Percentiles rank a stretch among this genome's conserved stretches.
Evolutionary conservation across 2,113 vertebrate genomes (phyloP).

Genomic region (Melanerpes aurifrons): DNA sequence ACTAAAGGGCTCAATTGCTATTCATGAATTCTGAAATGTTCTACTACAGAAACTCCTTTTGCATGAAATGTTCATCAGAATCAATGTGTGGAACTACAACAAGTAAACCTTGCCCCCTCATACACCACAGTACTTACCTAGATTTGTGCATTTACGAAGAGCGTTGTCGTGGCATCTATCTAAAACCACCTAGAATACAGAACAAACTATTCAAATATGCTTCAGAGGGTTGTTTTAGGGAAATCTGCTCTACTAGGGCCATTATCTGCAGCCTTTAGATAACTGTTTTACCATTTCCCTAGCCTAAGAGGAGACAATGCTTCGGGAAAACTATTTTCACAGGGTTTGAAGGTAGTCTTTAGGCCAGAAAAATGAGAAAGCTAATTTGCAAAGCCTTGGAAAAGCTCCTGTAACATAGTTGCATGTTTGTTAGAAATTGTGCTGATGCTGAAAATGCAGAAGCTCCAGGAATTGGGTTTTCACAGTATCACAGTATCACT

Average conservation of each 20-base stretch:
- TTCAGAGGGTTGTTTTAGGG: neutral
- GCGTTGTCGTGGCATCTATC: slow-evolving; percentile 39
- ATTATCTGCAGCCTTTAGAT: neutral
- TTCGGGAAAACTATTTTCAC: neutral
- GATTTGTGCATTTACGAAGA: slow-evolving; percentile 38
- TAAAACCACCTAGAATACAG: slow-evolving; percentile 5
- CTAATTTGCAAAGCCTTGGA: neutral
- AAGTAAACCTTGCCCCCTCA: slow-evolving; percentile 45
- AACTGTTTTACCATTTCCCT: neutral
- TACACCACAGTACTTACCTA: slow-evolving; percentile 57
- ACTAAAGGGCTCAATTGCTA: slow-evolving; percentile 80
- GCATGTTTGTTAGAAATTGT: neutral
- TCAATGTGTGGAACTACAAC: slow-evolving; percentile 69
- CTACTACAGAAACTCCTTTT: slow-evolving; percentile 76
- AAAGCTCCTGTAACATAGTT: neutral
- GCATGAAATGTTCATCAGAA: slow-evolving; percentile 82
- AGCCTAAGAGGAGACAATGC: neutral
- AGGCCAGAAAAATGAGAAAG: neutral
- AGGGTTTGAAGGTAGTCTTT: neutral
- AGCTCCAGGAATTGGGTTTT: neutral
- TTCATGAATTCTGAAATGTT: slow-evolving; percentile 81
- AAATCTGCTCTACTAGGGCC: neutral
- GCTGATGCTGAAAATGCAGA: neutral
- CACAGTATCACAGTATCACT: too few species aligned
- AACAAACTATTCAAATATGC: slow-evolving; percentile 44